Evolutionary conservation across 2,113 vertebrate species (phyloP).

Genomic region (Corythoichthys haematopterus): DNA sequence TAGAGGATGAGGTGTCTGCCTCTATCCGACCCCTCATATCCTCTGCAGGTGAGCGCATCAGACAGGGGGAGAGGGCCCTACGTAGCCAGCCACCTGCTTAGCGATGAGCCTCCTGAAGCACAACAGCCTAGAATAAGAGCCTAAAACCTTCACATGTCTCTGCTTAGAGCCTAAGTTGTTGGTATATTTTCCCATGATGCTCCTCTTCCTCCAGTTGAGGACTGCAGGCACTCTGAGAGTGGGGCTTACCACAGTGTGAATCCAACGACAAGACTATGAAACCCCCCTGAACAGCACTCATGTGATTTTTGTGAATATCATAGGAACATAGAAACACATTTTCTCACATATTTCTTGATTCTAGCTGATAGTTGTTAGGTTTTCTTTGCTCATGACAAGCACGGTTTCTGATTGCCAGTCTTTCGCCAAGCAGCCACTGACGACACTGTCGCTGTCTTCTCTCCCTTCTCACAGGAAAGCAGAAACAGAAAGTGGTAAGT

Average conservation of each 20-base stretch:
- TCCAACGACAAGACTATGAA: conserved; percentile 60
- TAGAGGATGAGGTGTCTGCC: conserved; percentile 96
- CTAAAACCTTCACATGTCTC: conserved; percentile 54
- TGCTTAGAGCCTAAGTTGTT: conserved; percentile 65
- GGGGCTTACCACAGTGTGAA: conserved; percentile 65
- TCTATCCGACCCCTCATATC: conserved; percentile 89
- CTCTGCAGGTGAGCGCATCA: conserved; percentile 80
- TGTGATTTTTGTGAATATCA: conserved; percentile 67
- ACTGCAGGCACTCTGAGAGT: conserved; percentile 70
- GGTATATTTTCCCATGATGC: conserved; percentile 66
- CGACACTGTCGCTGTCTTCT: conserved; percentile 52
- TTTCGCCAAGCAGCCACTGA: conserved; percentile 46
- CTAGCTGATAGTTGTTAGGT: conserved; percentile 44
- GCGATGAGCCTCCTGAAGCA: conserved; percentile 24
- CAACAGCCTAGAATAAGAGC: conserved; percentile 38
- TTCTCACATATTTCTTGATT: conserved; percentile 12
- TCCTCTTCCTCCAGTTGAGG: conserved; percentile 74
- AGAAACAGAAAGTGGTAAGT: conserved; percentile 99
- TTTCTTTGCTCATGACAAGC: conserved; percentile 40
- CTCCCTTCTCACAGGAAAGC: conserved; percentile 88
- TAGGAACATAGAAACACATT: conserved; percentile 54
- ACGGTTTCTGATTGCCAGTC: conserved; percentile 13
- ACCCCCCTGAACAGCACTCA: conserved; percentile 59
- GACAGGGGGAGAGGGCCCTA: conserved; percentile 50
- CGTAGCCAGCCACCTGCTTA: conserved; percentile 32